Evolutionary conservation across 2,113 vertebrate genomes (phyloP), one percentile per base, ranked within the genome.

Genomic region (Eublepharis macularius): DNA sequence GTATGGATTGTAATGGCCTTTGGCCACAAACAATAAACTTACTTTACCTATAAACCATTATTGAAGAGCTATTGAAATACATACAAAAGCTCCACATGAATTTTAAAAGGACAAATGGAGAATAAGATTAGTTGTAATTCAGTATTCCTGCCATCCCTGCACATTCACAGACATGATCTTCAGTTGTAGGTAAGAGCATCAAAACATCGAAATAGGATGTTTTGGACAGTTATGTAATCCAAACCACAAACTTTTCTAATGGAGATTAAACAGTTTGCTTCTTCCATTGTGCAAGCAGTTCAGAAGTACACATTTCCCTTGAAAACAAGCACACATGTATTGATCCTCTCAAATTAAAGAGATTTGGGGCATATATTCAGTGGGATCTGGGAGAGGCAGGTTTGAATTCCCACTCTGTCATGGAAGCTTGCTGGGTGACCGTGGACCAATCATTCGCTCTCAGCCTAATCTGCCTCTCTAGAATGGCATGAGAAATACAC

Each of bases 111-210:
- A 73, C 19, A 83, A 54, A 77, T 39, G 32, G 24, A 81, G n/a
- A 75, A 76, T 24, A 76, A 66, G 69, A 77, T 47, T 17, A 76
- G 63, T 47, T 13, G 26, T 84, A 66, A 47, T 69, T 81, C 32
- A 24, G 32, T 26, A 69, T 41, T 32, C n/a, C 57, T 74, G 4
- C 45, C 24, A 36, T 24, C 14, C 39, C 68, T 9, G 3, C 4
- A 84, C n/a, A 78, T 41, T 69, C 73, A 65, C 65, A 83, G 32
- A 81, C 7, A 43, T 75, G 13, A 34, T 83, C 72, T 83, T 34
- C 43, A 32, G 17, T 24, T n/a, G 2, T n/a, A 68, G 65, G 63
- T 68, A 45, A 68, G 77, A 68, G 34, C 24, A 82, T 5, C 36
- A 82, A 70, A 57, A n/a, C 49, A 60, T 34, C 10, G 3, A 45